Evolutionary conservation across 2,888 invertebrate genomes (phyloP).

Genomic region (Tetranychus truncatus): DNA sequence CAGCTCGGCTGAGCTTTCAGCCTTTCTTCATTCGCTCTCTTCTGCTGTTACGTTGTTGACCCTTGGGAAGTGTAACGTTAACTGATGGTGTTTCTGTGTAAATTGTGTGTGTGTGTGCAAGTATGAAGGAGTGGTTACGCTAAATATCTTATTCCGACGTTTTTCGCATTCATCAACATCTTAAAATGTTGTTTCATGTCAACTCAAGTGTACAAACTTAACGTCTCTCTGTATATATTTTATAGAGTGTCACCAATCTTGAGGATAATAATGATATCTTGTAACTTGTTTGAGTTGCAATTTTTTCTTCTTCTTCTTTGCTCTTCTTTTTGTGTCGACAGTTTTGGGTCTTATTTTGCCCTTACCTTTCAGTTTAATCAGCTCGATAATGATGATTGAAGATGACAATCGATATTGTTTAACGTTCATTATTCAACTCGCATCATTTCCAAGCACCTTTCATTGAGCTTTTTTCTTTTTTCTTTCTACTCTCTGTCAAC

Average conservation of each 20-base stretch:
- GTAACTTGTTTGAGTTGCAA: neutral
- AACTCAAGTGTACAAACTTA: neutral
- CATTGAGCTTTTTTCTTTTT: no score
- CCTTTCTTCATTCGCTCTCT: no score
- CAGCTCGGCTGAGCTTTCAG: no score
- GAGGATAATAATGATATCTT: neutral
- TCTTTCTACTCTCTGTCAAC: no score
- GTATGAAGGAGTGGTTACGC: neutral
- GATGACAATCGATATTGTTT: neutral
- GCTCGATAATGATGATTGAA: neutral
- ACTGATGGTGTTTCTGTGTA: neutral
- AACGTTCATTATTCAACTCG: no score
- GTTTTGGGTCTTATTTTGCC: neutral
- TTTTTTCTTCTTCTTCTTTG: neutral
- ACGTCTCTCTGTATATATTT: neutral
- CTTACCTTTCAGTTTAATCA: neutral
- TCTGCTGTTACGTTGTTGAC: neutral
- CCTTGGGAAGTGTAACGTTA: neutral
- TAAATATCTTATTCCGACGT: neutral
- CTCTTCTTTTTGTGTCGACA: neutral
- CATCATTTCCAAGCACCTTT: no score
- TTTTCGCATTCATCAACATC: neutral
- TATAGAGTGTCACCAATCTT: neutral
- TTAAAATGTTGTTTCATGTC: neutral
- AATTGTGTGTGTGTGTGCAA: neutral